phyloP scores from a whole-genome alignment of 2,113 vertebrate species.

The Arvicanthis niloticus region DNA sequence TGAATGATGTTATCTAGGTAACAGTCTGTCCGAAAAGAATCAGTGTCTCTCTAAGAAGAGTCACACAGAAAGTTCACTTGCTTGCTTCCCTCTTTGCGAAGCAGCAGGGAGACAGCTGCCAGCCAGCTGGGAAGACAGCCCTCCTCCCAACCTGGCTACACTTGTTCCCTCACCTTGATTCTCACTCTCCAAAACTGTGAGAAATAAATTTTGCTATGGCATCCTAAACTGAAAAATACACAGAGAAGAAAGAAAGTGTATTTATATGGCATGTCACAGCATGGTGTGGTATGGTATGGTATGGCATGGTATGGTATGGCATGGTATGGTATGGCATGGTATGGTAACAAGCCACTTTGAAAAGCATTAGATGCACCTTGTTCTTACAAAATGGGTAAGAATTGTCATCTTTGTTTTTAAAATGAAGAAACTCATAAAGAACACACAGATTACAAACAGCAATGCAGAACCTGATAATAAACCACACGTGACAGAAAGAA shows the following conservation, averaged over 20 bases:
- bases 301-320: too few relatives aligned
- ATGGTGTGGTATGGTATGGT: too few relatives aligned
- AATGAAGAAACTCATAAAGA: background rate
- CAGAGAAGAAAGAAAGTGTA: conserved; percentile 18
- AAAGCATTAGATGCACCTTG: background rate
- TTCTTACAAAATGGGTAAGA: background rate
- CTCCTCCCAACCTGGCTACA: background rate
- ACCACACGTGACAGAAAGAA: background rate
- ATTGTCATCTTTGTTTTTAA: background rate
- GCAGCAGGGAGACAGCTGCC: background rate
- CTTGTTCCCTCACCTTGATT: background rate
- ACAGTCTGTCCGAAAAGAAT: background rate
- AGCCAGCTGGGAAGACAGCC: background rate
- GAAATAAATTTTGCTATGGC: background rate
- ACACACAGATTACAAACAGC: background rate
- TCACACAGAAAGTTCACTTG: background rate
- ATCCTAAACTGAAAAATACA: background rate
- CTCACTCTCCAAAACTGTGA: background rate
- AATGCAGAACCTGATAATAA: background rate
- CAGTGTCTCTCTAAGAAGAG: background rate
- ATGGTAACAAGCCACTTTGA: background rate
- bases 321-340: background rate
- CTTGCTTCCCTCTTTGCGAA: background rate
- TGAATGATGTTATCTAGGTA: background rate
- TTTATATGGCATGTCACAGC: background rate